A percentile compares a stretch with the other conserved stretches of the same genome.
Evolutionary conservation across 2,113 vertebrate genomes (phyloP).

Genomic region (Struthidea cinerea): DNA sequence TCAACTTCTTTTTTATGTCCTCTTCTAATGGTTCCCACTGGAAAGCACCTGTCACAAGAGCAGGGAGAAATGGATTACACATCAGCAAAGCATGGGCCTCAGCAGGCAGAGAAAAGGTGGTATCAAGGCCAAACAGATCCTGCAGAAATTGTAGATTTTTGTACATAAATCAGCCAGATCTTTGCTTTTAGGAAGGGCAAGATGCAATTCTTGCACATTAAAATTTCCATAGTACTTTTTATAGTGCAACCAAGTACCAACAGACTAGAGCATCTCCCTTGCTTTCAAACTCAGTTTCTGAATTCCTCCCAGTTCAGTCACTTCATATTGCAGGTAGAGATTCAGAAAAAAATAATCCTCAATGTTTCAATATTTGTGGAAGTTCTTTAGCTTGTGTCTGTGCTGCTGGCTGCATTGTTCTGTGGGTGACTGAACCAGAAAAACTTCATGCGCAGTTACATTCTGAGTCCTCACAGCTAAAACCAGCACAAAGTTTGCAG

Average conservation of each 20-base stretch:
- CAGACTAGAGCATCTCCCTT: not conserved
- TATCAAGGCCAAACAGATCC: not conserved
- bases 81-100: not conserved
- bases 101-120: not conserved
- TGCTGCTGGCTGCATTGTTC: not conserved
- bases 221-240: not conserved
- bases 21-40: constrained; percentile 92
- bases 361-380: not conserved
- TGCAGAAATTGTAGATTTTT: not conserved
- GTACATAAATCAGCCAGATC: not conserved
- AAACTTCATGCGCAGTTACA: not conserved
- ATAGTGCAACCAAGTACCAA: not conserved
- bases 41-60: constrained; percentile 79
- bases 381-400: not conserved
- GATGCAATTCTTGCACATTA: not conserved
- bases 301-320: not conserved
- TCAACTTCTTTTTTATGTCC: constrained; percentile 86
- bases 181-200: not conserved
- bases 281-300: not conserved
- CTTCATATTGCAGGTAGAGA: not conserved
- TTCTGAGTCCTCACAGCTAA: not conserved
- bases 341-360: not conserved
- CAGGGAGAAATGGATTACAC: not conserved
- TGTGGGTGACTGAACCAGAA: not conserved
- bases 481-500: not conserved